A percentile compares a stretch with the other conserved stretches of the same genome.
Conservation (phyloP, 2,888 invertebrate genomes). For the Flexamia atlantica region DNA sequence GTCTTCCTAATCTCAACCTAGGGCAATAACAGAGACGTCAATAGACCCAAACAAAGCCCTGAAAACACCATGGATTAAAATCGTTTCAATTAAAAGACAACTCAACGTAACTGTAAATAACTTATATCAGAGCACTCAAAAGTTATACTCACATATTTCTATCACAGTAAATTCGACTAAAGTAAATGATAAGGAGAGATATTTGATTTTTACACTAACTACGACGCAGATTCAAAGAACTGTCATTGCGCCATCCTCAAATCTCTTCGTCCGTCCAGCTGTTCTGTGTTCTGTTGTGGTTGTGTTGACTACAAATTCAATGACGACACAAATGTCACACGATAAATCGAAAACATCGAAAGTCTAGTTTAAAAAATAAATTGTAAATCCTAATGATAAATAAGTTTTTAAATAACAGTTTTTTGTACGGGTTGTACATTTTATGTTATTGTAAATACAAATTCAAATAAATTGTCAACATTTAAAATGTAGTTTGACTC, state of each 20-base stretch:
- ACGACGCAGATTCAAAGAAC: slow-evolving; percentile 68
- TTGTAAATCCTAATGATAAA: not conserved
- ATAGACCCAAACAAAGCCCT: slow-evolving; percentile 55
- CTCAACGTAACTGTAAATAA: not conserved
- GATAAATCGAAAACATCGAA: not conserved
- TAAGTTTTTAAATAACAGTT: not conserved
- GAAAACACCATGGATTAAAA: not conserved
- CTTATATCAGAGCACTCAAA: not conserved
- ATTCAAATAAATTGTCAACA: not conserved
- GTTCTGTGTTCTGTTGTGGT: slow-evolving; percentile 62
- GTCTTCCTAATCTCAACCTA: slow-evolving; percentile 42
- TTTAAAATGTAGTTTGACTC: slow-evolving; percentile 28
- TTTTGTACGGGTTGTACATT: no score
- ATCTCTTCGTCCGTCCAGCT: slow-evolving; percentile 67
- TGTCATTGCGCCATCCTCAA: slow-evolving; percentile 67
- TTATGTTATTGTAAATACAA: not conserved
- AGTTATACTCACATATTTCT: slow-evolving; percentile 48
- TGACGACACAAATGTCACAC: slow-evolving; percentile 24
- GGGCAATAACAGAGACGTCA: slow-evolving; percentile 57
- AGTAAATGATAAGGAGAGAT: not conserved
- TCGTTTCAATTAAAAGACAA: not conserved
- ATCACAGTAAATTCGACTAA: slow-evolving; percentile 31
- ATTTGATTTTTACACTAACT: slow-evolving; percentile 59
- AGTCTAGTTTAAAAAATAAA: not conserved
- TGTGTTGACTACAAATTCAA: slow-evolving; percentile 4